These are phyloP conservation scores for Takifugu ocellatus DNA, from an alignment of 2,797 vertebrate genomes.

Conservation along the genomic window DNA sequence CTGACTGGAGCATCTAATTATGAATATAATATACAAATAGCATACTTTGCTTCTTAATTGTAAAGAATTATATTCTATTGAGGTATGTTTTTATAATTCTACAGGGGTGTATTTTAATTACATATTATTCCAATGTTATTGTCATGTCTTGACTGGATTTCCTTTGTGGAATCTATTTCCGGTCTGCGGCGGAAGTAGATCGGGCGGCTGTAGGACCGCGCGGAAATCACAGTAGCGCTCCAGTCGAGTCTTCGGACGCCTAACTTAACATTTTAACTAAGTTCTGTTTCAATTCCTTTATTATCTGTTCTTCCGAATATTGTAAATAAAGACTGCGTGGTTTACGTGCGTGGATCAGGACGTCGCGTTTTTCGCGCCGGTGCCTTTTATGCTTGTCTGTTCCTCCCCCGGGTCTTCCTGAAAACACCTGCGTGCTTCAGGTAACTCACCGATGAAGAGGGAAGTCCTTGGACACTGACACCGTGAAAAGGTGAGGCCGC, in stretches of 20 bases:
- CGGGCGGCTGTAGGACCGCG: slow-evolving; percentile 57
- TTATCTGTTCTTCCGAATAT: neutral
- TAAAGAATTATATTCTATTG: too few relatives aligned
- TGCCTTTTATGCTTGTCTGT: slow-evolving; percentile 8
- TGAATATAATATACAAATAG: too few relatives aligned
- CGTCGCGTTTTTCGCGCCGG: neutral
- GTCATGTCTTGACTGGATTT: neutral
- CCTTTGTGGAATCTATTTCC: neutral
- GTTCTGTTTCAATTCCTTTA: slow-evolving; percentile 42
- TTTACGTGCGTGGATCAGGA: neutral
- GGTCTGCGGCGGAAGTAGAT: slow-evolving; percentile 4
- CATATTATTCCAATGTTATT: too few relatives aligned
- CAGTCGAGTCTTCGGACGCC: slow-evolving; percentile 18
- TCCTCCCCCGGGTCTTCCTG: slow-evolving; percentile 29
- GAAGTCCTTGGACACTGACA: slow-evolving; percentile 50
- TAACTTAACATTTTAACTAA: slow-evolving; percentile 46
- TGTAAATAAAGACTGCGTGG: neutral
- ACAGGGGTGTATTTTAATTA: too few relatives aligned
- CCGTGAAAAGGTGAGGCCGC: slow-evolving; percentile 61
- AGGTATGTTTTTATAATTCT: too few relatives aligned
- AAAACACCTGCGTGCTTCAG: slow-evolving; percentile 70
- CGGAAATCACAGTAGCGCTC: slow-evolving; percentile 3
- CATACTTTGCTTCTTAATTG: too few relatives aligned
- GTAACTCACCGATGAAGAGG: slow-evolving; percentile 61
- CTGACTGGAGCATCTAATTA: too few relatives aligned